Evolutionary conservation across 2,888 invertebrate species (phyloP), one percentile per base, ranked within the genome.

Genomic region (Catocala fraxini): DNA sequence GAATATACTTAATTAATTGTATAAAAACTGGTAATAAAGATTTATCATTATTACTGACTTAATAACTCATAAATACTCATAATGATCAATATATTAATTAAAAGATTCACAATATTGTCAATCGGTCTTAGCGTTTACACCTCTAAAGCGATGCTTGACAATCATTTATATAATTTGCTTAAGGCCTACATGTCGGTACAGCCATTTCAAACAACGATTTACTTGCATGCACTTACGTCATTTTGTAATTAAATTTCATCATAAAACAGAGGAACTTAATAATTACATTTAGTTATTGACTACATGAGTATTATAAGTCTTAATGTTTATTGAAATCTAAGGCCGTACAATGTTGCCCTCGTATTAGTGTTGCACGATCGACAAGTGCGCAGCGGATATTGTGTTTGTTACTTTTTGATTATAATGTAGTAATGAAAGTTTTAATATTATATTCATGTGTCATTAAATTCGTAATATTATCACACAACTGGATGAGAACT

Each of bases 261-360:
- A 54, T 63, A 46, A 63, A 63, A 63, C 35, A 39, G 42, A 25
- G 11, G 7, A 53, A 51, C 34, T 47, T 53, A 53, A 57, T 58
- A 48, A 54, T 58, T 49, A 54, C 46, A 51, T 57, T 58, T 54
- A 47, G 48, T 54, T 63, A 63, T 63, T 46, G 48, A 49, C 48
- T 57, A 45, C 54, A 51, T n/a, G 53, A 11, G 43, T 57, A 57
- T 54, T 49, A 25, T 52, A 54, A 54, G 51, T 54, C 25, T 54
- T 57, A 43, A 49, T 62, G 45, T 57, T 55, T 62, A 62, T 54
- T 53, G 53, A 57, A 62, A 56, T 56, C 34, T 56, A 61, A 53
- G 52, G 34, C 43, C 33, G 25, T 39, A 62, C 56, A 62, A 62
- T 48, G 61, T 62, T 56, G 56, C 46, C 6, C 34, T 34, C 13